These are phyloP conservation scores for Strix occidentalis DNA, from an alignment of 2,797 vertebrate genomes.

Conservation along the genomic window DNA sequence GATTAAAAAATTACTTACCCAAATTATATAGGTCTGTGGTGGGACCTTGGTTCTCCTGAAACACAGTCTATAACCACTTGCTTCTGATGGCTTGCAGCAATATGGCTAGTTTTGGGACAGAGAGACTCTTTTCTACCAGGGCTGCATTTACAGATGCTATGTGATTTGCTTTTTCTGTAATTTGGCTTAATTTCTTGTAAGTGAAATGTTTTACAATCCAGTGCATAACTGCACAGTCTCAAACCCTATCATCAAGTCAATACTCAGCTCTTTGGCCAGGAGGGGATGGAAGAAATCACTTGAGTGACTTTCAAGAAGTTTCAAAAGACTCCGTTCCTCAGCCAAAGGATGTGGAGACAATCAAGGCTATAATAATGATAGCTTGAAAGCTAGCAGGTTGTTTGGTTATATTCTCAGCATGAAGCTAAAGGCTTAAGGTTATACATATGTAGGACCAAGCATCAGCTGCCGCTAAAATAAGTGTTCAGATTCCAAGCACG, in stretches of 20 bases:
- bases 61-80: neutral
- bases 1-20: neutral
- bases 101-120: neutral
- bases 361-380: neutral
- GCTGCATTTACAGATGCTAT: neutral
- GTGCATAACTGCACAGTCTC: neutral
- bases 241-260: neutral
- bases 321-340: neutral
- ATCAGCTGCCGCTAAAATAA: neutral
- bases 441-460: neutral
- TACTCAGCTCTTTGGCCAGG: neutral
- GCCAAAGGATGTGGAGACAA: neutral
- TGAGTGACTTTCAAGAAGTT: neutral
- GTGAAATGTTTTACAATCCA: neutral
- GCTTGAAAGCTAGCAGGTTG: neutral
- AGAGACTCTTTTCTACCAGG: neutral
- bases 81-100: neutral
- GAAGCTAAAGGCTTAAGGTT: neutral
- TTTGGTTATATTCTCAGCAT: neutral
- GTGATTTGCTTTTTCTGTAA: conserved; percentile 7
- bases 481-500: neutral
- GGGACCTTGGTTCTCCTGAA: neutral
- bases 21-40: conserved; percentile 48
- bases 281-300: neutral
- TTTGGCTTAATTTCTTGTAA: neutral